Evolutionary conservation across 2,888 invertebrate genomes (phyloP).

Genomic region (Chrysina gloriosa): DNA sequence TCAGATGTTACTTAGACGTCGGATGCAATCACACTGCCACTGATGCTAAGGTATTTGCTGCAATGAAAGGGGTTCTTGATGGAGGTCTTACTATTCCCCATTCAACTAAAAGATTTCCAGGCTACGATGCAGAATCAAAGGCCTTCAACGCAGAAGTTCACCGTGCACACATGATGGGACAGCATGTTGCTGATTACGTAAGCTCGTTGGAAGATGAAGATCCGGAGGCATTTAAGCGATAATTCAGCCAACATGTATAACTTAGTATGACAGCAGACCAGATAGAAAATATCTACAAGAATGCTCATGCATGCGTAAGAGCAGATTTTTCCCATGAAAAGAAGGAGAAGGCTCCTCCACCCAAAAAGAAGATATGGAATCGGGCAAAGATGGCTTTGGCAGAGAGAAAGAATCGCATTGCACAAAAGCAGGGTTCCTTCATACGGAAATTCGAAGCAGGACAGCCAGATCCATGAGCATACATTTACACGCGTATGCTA

Average conservation of each 20-base stretch:
- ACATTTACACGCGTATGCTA: no score
- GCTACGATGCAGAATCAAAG: no score
- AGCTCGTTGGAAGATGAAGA: constrained; percentile 90
- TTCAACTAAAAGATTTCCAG: no score
- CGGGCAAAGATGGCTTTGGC: constrained; percentile 88
- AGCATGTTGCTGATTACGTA: constrained; percentile 99
- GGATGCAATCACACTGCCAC: constrained; percentile 98
- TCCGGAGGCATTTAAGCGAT: constrained; percentile 96
- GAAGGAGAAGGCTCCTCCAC: no score
- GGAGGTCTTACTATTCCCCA: constrained; percentile 99
- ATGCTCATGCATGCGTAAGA: constrained; percentile 93
- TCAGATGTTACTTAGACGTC: constrained; percentile 93
- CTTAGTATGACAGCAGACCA: constrained; percentile 90
- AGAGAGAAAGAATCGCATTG: constrained; percentile 92
- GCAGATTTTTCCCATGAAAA: no score
- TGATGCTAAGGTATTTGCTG: constrained; percentile 97
- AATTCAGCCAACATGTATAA: constrained; percentile 96
- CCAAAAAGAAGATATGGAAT: no score
- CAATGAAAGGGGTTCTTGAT: constrained; percentile 99
- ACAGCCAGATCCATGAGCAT: constrained; percentile 66
- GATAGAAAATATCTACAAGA: constrained; percentile 93
- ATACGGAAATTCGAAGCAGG: constrained; percentile 73
- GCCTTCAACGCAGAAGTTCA: constrained; percentile 96
- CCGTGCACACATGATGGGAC: constrained; percentile 95
- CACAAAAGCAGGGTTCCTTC: constrained; percentile 93